Base-by-base conservation (phyloP, 2,113 vertebrate genomes). In the Pipa parva region DNA sequence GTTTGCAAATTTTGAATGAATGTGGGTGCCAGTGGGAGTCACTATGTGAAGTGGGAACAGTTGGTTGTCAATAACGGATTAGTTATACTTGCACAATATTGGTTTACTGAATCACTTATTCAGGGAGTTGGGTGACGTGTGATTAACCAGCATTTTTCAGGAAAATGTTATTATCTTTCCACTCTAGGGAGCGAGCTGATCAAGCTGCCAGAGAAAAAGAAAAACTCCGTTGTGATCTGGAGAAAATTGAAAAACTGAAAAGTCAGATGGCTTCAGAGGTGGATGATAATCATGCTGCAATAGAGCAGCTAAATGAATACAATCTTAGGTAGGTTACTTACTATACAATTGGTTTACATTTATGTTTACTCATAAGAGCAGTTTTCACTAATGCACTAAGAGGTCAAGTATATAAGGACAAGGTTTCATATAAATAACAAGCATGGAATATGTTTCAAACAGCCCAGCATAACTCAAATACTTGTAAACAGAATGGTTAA, bases 241-340 rank as follows among this genome's bases (percentile, higher is more conserved):
- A 99, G 18, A 97, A 92, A 57, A 90, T 91, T 0, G 97, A 97
- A 60, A 95, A 91, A 67, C 81, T 95, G 31, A 97, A 97, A 76
- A 89, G 80, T 17, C 84, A 94, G 7, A 91, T 99, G 78, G 94
- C 95, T 3, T 84, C 92, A 0, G 97, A 98, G 21, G 92, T 98
- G 56, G 97, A 99, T 0, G 97, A 99, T 33, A 91, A 90, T 76
- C 95, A 97, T 1, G 88, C 92, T 0, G 90, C 93, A 0, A 95
- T 98, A 0, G 97, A 99, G 71, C 88, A 84, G 15, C 84, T 74
- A 7, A 95, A 98, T 1, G 91, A 90, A 71, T 84, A 91, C 78
- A 97, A 94, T 72, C 88, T 98, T 78, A 91, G 91, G 97, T 97
- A 63, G 0, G 29, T 10, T 0, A 1, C 2, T 63, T 21, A n/a